Conservation (phyloP, 2,888 invertebrate genomes). For the Oscheius sp. region DNA sequence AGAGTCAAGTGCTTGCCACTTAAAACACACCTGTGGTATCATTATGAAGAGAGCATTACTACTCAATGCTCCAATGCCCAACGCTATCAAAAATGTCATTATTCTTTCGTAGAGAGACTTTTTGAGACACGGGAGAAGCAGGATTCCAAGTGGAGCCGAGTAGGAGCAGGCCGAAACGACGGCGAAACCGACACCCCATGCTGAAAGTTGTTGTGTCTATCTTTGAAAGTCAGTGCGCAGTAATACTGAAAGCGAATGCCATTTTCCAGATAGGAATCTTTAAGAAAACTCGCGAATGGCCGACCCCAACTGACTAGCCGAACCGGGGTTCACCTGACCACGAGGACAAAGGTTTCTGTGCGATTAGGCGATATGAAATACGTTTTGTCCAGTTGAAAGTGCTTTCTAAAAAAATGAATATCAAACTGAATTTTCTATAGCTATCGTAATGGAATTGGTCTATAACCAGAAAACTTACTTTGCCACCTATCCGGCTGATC, state of each 20-base stretch:
- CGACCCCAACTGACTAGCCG: neutral
- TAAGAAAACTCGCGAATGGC: conserved; percentile 22
- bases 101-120: conserved; percentile 65
- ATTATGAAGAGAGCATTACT: conserved; percentile 69
- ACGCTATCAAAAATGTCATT: conserved; percentile 70
- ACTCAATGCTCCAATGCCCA: conserved; percentile 69
- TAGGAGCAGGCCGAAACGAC: conserved; percentile 67
- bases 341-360: neutral
- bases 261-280: conserved; percentile 12
- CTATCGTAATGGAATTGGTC: neutral
- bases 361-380: neutral
- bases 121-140: conserved; percentile 63
- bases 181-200: conserved; percentile 68
- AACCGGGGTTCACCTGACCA: neutral
- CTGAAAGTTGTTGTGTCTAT: conserved; percentile 46
- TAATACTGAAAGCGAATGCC: conserved; percentile 12
- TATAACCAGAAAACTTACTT: conserved; percentile 49
- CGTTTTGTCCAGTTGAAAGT: neutral
- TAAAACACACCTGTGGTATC: conserved; percentile 61
- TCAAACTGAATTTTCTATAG: neutral
- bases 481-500: conserved; percentile 60
- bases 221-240: neutral
- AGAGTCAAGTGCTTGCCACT: neutral
- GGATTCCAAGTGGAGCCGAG: conserved; percentile 68
- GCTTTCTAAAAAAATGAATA: too few species aligned